Conservation (phyloP, 2,888 invertebrate species). For the Trachelus iudaicus region DNA sequence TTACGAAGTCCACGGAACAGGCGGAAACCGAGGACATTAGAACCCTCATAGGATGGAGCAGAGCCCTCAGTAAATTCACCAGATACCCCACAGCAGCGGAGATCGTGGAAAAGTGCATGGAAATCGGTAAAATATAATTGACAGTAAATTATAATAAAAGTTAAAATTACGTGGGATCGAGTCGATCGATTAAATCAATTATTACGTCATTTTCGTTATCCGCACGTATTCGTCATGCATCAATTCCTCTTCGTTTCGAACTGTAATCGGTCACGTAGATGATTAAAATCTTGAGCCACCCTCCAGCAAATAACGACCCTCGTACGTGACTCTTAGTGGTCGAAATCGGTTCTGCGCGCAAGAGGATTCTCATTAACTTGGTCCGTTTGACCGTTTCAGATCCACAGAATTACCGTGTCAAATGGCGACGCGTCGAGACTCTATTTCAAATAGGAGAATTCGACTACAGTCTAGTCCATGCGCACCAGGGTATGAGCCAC, state of each 20-base stretch:
- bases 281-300: not conserved
- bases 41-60: slow-evolving; percentile 46
- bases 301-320: not conserved
- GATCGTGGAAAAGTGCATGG: slow-evolving; percentile 43
- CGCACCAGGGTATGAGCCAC: slow-evolving; percentile 43
- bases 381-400: slow-evolving; percentile 32
- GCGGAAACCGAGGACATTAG: slow-evolving; percentile 37
- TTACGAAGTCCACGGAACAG: slow-evolving; percentile 41
- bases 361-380: not conserved
- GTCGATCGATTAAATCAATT: not conserved
- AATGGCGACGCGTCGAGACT: slow-evolving; percentile 46
- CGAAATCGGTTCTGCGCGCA: not conserved
- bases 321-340: not conserved
- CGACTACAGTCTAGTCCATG: slow-evolving; percentile 48
- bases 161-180: not conserved
- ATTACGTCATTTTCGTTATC: not conserved
- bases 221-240: not conserved
- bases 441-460: slow-evolving; percentile 53
- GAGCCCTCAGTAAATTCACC: slow-evolving; percentile 40
- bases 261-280: not conserved
- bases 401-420: slow-evolving; percentile 42
- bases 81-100: slow-evolving; percentile 44
- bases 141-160: not conserved
- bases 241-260: not conserved
- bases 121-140: slow-evolving; percentile 38